Conservation (phyloP, 2,888 invertebrate genomes). For the Eurois occulta region DNA sequence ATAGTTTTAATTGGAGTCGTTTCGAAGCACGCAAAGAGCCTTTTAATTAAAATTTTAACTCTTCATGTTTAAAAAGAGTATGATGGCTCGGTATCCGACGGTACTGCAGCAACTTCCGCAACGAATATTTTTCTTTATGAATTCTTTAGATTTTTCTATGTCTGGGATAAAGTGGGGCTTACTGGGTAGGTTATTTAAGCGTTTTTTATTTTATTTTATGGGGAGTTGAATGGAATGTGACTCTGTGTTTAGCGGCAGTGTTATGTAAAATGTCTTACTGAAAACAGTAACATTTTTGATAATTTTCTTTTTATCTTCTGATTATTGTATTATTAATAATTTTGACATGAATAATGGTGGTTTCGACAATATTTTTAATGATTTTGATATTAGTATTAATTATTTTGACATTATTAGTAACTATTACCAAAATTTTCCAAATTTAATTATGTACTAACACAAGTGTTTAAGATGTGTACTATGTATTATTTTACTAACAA, state of each 20-base stretch:
- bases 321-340: too few species aligned
- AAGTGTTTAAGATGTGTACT: too few species aligned
- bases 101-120: constrained; percentile 74
- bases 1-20: constrained; percentile 89
- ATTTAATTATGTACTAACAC: too few species aligned
- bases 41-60: constrained; percentile 87
- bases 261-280: neutral
- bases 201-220: constrained; percentile 15
- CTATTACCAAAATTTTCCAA: too few species aligned
- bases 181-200: constrained; percentile 23
- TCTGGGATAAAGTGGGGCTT: constrained; percentile 29
- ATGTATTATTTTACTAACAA: too few species aligned
- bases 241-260: neutral
- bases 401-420: too few species aligned
- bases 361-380: too few species aligned
- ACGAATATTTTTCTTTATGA: constrained; percentile 56
- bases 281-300: neutral
- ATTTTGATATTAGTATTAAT: too few species aligned
- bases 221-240: neutral
- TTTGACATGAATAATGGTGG: too few species aligned
- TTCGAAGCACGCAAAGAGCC: constrained; percentile 83
- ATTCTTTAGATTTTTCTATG: constrained; percentile 45
- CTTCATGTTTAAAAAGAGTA: constrained; percentile 82
- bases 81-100: constrained; percentile 73
- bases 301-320: too few species aligned